Base-by-base conservation (phyloP, 2,888 invertebrate genomes). In the Leptopilina drosophilae region DNA sequence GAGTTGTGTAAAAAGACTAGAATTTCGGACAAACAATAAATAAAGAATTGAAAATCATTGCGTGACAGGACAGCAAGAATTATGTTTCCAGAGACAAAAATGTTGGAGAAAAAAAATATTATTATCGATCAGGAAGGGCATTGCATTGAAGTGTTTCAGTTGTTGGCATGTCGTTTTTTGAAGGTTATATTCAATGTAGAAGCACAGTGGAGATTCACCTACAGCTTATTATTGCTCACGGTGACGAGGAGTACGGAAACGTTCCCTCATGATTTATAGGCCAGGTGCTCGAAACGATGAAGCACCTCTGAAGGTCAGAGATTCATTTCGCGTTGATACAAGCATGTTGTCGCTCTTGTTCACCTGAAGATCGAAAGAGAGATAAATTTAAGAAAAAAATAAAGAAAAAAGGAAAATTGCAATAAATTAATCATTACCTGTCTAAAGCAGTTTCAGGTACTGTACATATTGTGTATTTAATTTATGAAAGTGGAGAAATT, bases 221-320 rank as follows among this genome's bases (percentile, higher is more conserved):
- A 69, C 49, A 26, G 69, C 69, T 69, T 69, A 69, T 69, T 69
- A 69, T 69, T 69, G 69, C 69, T 53, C 53, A 56, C 69, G 69
- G 69, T 69, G 69, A 69, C 53, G 69, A 69, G 69, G 69, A 69
- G 69, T 69, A 53, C 69, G 69, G 69, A 69, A 69, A 69, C 69
- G 69, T 49, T 69, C 53, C 53, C 53, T 33, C 33, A 56, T 69
- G 69, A 69, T 69, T 69, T 69, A 69, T 69, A 53, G 33, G 69
- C 26, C 69, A 69, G 49, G 69, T 49, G 69, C 69, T 56, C 53
- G 53, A 53, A 69, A 53, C 69, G 69, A n/a, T 33, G 33, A 69
- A 69, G 69, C 69, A 69, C 69, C 69, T 69, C 53, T 26, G 69
- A 53, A 69, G 69, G 69, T 69, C 53, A 69, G 53, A 69, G 53